Evolutionary conservation across 2,888 invertebrate genomes (phyloP).

Genomic region (Lysandra coridon): DNA sequence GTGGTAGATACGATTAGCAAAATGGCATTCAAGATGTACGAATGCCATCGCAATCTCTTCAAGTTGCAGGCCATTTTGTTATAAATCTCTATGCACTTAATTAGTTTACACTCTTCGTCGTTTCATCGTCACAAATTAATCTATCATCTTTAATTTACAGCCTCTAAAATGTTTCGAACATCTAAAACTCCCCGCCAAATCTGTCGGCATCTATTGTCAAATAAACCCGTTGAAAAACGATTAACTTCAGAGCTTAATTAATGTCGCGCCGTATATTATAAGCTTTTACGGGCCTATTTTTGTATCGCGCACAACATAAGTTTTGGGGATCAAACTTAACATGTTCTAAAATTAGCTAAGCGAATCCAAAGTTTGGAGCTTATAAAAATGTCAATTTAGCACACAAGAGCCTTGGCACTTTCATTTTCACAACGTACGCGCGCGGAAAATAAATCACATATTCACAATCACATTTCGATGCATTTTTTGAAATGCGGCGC

Average conservation of each 20-base stretch:
- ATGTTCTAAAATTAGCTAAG: slow-evolving; percentile 61
- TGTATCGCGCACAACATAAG: slow-evolving; percentile 58
- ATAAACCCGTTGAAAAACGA: slow-evolving; percentile 75
- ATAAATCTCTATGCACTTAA: slow-evolving; percentile 41
- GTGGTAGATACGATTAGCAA: slow-evolving; percentile 68
- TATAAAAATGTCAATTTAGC: background rate
- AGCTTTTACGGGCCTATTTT: slow-evolving; percentile 61
- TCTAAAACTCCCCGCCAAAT: slow-evolving; percentile 61
- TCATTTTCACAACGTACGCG: slow-evolving; percentile 49
- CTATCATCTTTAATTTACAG: slow-evolving; percentile 36
- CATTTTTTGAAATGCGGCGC: slow-evolving; percentile 44
- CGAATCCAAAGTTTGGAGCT: slow-evolving; percentile 53
- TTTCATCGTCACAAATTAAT: slow-evolving; percentile 61
- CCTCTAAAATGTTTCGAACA: slow-evolving; percentile 54
- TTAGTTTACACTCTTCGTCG: slow-evolving; percentile 61
- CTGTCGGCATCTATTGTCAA: slow-evolving; percentile 67
- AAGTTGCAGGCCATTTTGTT: slow-evolving; percentile 63
- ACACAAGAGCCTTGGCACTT: slow-evolving; percentile 42
- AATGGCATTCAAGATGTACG: slow-evolving; percentile 67
- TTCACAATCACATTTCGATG: slow-evolving; percentile 62
- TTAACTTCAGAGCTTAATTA: slow-evolving; percentile 61
- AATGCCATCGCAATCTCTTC: slow-evolving; percentile 68
- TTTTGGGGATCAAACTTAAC: slow-evolving; percentile 58
- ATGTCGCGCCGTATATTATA: slow-evolving; percentile 64
- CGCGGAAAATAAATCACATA: slow-evolving; percentile 40